Percentiles rank a stretch among this genome's conserved stretches.
Conservation (phyloP, 35 echinoderm and acorn worm genomes). For the Heliocidaris tuberculata region DNA sequence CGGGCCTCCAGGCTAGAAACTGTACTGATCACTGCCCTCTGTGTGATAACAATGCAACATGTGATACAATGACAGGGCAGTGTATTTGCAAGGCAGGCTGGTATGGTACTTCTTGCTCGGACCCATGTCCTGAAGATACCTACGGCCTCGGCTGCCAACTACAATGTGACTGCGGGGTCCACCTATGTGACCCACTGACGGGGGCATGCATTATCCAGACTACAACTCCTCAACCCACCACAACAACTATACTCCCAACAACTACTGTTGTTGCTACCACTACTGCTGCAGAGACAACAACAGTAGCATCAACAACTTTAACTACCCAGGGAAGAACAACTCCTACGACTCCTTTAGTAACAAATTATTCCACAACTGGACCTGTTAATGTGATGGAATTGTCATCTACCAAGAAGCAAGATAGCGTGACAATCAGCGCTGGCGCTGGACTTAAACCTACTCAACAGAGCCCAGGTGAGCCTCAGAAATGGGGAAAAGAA, state of each 20-base stretch:
- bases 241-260: conserved; percentile 26
- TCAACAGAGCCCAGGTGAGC: conserved; percentile 35
- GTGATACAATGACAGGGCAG: conserved; percentile 50
- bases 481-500: neutral
- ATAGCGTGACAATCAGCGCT: conserved; percentile 21
- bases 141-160: conserved; percentile 60
- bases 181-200: neutral
- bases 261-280: neutral
- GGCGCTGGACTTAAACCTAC: conserved; percentile 29
- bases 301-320: neutral
- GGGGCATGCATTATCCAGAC: conserved; percentile 11
- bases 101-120: conserved; percentile 60
- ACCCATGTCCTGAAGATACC: conserved; percentile 56
- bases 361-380: neutral
- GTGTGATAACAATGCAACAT: conserved; percentile 61
- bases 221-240: conserved; percentile 33
- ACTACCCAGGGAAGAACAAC: neutral
- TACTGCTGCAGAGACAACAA: neutral
- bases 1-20: conserved; percentile 43
- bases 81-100: conserved; percentile 79
- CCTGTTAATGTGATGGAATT: conserved; percentile 1
- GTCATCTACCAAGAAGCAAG: neutral
- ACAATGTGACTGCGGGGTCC: conserved; percentile 26
- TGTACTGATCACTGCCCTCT: conserved; percentile 62
- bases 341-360: neutral